These are phyloP conservation scores for Ptiloglossa arizonensis DNA, from an alignment of 1,140 invertebrate genomes.

Conservation along the genomic window DNA sequence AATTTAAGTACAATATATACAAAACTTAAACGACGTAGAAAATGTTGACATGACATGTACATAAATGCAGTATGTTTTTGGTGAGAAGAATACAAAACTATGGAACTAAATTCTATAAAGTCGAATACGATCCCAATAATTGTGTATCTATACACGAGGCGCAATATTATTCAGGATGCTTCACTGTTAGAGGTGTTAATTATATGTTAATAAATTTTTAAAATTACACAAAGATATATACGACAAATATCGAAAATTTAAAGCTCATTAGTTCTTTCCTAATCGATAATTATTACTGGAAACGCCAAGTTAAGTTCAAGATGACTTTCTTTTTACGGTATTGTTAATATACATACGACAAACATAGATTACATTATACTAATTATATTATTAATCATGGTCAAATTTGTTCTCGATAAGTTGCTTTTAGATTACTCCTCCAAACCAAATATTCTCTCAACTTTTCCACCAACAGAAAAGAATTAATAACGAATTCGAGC, in stretches of 20 bases:
- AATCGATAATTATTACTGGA: neutral
- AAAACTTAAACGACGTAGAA: conserved; percentile 61
- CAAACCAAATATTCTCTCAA: neutral
- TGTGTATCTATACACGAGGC: neutral
- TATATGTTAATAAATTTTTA: neutral
- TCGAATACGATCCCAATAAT: neutral
- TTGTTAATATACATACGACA: neutral
- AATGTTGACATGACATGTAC: conserved; percentile 31
- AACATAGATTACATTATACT: neutral
- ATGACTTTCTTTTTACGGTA: neutral
- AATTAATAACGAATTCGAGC: neutral
- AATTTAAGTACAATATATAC: conserved; percentile 75
- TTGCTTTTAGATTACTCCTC: neutral
- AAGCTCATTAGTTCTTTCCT: neutral
- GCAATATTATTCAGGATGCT: neutral
- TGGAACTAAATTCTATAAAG: neutral
- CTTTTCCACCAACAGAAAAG: neutral
- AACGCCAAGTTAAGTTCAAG: neutral
- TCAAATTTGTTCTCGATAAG: neutral
- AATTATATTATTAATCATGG: neutral
- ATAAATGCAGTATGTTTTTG: neutral
- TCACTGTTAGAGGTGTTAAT: neutral
- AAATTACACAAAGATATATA: neutral
- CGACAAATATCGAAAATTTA: neutral
- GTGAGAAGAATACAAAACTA: neutral